Base-by-base conservation (phyloP, 2,797 vertebrate genomes). In the Acipenser oxyrinchus region DNA sequence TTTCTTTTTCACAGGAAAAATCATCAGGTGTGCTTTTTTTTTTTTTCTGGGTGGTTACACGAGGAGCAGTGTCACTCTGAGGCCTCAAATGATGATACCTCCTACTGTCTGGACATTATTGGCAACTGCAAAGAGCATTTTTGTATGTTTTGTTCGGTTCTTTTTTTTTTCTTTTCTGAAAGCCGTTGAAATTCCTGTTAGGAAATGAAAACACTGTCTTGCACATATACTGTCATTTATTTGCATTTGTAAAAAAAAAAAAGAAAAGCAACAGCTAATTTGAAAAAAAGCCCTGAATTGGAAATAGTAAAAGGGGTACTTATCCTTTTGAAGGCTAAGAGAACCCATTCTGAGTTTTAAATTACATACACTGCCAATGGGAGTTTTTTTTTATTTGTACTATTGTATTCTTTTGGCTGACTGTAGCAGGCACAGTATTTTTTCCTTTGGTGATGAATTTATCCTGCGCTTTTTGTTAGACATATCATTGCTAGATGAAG, bases 81-180 rank as follows among this genome's bases (percentile, higher is more conserved):
- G 74, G 79, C 84, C 81, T 84, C 83, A 83, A 78, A 84, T 83
- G 37, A 4, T 84, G 82, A 85, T 82, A 81, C 82, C 71, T 85
- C 82, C 83, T 84, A 72, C 77, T 76, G 82, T 85, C 82, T 83
- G 78, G 77, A 76, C 86, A 51, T 77, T 80, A 79, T 73, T 69
- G 82, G 85, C 81, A 81, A 83, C 72, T 12, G 78, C 74, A 73
- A 79, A 84, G 85, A 81, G 77, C 81, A 75, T 80, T 78, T 83
- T 82, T 79, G 67, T 73, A 66, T 58, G 62, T 59, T 66, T 73
- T 75, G 68, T 66, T 63, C 23, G 60, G 48, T 10, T 69, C 61
- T n/a, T 71, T 62, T 55, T 75, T n/a, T 71, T 62, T 55, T 75
- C 64, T 10, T 68, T 55, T 65, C 60, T 64, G 61, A 69, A 64